Conservation (phyloP, 1,140 invertebrate species). For the Eriocheir sinensis region DNA sequence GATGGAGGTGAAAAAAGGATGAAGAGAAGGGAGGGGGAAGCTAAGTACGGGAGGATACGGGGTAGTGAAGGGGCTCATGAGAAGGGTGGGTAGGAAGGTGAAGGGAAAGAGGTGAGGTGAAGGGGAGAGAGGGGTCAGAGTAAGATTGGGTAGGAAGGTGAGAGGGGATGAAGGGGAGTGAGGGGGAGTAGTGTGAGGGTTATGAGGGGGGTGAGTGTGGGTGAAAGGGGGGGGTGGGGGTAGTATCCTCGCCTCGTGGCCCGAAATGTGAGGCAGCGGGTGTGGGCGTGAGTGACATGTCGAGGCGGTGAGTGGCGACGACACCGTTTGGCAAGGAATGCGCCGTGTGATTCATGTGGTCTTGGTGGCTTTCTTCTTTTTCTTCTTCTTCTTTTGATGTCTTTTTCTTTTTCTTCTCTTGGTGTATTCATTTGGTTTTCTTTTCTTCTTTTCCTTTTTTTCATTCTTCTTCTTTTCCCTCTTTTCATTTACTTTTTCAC, state of each 20-base stretch:
- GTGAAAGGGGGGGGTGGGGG: neutral
- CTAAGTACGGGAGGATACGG: neutral
- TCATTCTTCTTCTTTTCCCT: neutral
- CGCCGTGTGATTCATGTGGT: neutral
- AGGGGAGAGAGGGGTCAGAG: neutral
- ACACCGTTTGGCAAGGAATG: neutral
- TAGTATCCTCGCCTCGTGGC: neutral
- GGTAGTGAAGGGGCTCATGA: too few relatives aligned
- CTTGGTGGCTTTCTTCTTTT: too few relatives aligned
- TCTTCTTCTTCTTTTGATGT: neutral
- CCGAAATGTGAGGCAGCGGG: neutral
- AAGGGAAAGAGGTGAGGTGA: neutral
- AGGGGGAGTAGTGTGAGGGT: neutral
- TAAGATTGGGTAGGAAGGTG: neutral
- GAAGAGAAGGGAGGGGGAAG: neutral
- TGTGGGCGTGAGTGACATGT: neutral
- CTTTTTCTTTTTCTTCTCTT: neutral
- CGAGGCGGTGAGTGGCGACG: neutral
- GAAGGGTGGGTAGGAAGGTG: neutral
- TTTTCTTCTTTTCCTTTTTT: neutral
- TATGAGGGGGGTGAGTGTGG: neutral
- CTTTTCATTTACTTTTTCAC: neutral
- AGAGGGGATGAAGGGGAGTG: neutral
- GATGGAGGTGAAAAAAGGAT: neutral
- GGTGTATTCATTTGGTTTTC: too few relatives aligned